Evolutionary conservation across 2,797 vertebrate species (phyloP), one percentile per base, ranked within the genome.

Genomic region (Chiroxiphia lanceolata): DNA sequence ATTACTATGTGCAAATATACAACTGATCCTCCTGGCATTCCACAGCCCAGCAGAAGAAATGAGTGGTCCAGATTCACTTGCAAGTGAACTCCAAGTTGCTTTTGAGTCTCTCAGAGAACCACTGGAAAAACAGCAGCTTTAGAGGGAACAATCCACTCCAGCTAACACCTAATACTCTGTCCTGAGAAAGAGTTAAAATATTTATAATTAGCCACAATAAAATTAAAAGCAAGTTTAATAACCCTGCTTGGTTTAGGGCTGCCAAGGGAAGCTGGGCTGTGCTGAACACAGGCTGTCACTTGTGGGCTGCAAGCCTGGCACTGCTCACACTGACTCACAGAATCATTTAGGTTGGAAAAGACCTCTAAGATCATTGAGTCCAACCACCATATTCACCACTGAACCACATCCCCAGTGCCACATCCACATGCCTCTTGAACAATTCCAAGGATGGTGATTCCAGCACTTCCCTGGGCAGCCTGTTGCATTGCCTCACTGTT

Each of bases 401-500:
- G 25, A 89, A 23, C 31, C 31, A 5, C 0, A 3, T 40, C 61
- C 69, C n/a, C 53, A 53, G 45, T 31, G 60, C 60, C 68, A 40
- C n/a, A 26, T 31, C 61, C 47, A 9, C 0, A 0, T 0, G 25
- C 4, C 6, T 27, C 27, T 13, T 33, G 47, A 19, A 2, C n/a
- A 12, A 2, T 51, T 21, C 38, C 60, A 26, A 34, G 38, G 69
- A 40, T 40, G 40, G 40, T 40, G 40, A 40, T 40, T 40, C 40
- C 40, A 40, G 40, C 40, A 40, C 40, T 40, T 40, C 40, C 40
- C 40, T 40, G 40, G 40, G 40, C 14, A 40, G 40, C 40, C 40
- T 40, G 40, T 40, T 40, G 40, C 40, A 40, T 40, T 40, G 13
- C 40, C 40, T 40, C 6, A 40, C 38, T 3, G 33, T 9, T 11